A percentile compares a stretch with the other conserved stretches of the same genome.
These are phyloP conservation scores for Mionectes macconnelli DNA, from an alignment of 2,113 vertebrate genomes.

Conservation along the genomic window DNA sequence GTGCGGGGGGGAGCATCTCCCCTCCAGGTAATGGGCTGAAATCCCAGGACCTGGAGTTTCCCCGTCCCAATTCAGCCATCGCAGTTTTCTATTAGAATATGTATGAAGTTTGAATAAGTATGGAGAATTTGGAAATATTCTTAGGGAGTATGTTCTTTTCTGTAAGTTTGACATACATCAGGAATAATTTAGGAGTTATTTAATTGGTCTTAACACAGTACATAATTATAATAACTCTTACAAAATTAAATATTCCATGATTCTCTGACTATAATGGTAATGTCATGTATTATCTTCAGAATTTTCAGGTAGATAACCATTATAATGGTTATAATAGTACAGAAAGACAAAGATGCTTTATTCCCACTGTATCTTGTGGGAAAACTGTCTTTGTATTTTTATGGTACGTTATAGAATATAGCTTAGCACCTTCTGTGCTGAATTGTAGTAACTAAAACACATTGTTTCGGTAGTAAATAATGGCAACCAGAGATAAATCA, in stretches of 20 bases:
- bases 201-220: neutral
- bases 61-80: too few relatives aligned
- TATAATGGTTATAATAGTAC: neutral
- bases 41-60: too few relatives aligned
- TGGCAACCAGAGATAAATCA: constrained; percentile 45
- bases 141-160: neutral
- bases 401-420: neutral
- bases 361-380: neutral
- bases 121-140: neutral
- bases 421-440: neutral
- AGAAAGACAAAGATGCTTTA: neutral
- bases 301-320: neutral
- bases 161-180: neutral
- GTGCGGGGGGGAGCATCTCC: too few relatives aligned
- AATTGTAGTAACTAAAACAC: constrained; percentile 7
- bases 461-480: constrained; percentile 35
- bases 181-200: neutral
- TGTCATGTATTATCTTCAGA: neutral
- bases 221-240: neutral
- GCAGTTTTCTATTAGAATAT: neutral
- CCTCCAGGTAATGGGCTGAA: too few relatives aligned
- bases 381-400: neutral
- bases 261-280: neutral
- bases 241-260: neutral
- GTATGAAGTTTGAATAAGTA: neutral